phyloP scores from a whole-genome alignment of 2,797 vertebrate species.

The Neoniphon sammara region DNA sequence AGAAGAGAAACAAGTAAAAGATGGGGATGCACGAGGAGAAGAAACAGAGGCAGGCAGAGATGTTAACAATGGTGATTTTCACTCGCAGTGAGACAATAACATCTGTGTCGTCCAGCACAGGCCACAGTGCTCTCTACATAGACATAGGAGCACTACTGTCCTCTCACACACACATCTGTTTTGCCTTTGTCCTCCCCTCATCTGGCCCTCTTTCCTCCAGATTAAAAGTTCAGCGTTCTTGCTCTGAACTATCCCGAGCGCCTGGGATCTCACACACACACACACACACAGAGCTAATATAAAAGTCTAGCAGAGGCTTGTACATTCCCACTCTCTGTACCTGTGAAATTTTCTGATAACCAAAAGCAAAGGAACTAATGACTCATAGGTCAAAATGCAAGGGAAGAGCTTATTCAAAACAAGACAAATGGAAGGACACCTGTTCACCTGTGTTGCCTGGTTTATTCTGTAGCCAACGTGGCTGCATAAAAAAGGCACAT shows the following conservation, averaged over 20 bases:
- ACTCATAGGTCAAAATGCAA: slow-evolving; percentile 47
- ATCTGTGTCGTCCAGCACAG: slow-evolving; percentile 12
- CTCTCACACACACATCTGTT: background rate
- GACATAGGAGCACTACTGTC: background rate
- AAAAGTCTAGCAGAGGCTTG: slow-evolving; percentile 27
- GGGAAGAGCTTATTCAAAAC: slow-evolving; percentile 13
- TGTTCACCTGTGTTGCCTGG: background rate
- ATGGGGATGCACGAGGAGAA: background rate
- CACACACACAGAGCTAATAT: background rate
- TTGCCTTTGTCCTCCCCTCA: background rate
- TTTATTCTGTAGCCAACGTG: background rate
- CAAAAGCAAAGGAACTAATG: slow-evolving; percentile 4
- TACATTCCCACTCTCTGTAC: background rate
- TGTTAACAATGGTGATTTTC: slow-evolving; percentile 32
- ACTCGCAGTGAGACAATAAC: slow-evolving; percentile 23
- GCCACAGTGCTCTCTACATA: slow-evolving; percentile 10
- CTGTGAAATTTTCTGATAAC: slow-evolving; percentile 10
- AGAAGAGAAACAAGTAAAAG: background rate
- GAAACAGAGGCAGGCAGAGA: background rate
- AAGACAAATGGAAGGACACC: slow-evolving; percentile 31
- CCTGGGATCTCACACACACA: background rate
- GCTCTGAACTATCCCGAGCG: background rate
- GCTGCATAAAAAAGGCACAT: background rate
- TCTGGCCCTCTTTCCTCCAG: background rate
- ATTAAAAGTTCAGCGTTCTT: slow-evolving; percentile 9